phyloP scores from a whole-genome alignment of 1,140 invertebrate genomes.

The Babylonia areolata region DNA sequence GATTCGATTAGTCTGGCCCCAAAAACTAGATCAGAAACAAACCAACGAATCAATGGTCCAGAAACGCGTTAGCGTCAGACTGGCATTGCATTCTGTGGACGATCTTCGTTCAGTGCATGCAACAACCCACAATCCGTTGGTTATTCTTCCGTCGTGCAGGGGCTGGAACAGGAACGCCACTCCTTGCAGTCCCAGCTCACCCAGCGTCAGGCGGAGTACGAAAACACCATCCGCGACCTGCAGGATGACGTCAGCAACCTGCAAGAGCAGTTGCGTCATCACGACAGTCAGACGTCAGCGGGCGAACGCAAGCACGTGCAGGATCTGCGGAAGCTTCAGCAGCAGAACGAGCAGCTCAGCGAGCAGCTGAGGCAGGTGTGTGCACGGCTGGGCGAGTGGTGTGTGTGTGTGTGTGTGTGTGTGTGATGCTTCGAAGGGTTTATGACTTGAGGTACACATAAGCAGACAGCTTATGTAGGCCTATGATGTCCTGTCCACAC shows the following conservation, averaged over 20 bases:
- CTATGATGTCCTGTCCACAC: too few relatives aligned
- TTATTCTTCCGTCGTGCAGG: too few relatives aligned
- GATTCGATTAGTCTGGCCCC: too few relatives aligned
- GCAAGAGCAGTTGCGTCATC: constrained; percentile 79
- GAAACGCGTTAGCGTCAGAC: too few relatives aligned
- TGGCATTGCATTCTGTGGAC: too few relatives aligned
- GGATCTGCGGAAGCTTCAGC: constrained; percentile 89
- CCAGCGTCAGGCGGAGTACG: constrained; percentile 90
- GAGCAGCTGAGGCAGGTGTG: constrained; percentile 88
- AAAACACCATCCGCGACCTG: constrained; percentile 89
- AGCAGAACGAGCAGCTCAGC: constrained; percentile 92
- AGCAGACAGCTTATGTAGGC: too few relatives aligned
- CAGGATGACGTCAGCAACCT: constrained; percentile 90
- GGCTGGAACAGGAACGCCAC: constrained; percentile 76
- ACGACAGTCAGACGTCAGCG: constrained; percentile 80
- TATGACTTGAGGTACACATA: too few relatives aligned
- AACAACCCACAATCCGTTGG: too few relatives aligned
- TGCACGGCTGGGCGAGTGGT: background rate
- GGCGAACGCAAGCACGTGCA: constrained; percentile 89
- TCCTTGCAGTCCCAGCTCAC: constrained; percentile 88
- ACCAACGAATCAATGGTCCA: too few relatives aligned
- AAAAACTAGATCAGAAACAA: too few relatives aligned
- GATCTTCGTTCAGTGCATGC: too few relatives aligned
- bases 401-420: background rate
- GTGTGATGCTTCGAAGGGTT: too few relatives aligned